Base-by-base conservation (phyloP, 2,797 vertebrate genomes). In the Notolepis coatsorum region DNA sequence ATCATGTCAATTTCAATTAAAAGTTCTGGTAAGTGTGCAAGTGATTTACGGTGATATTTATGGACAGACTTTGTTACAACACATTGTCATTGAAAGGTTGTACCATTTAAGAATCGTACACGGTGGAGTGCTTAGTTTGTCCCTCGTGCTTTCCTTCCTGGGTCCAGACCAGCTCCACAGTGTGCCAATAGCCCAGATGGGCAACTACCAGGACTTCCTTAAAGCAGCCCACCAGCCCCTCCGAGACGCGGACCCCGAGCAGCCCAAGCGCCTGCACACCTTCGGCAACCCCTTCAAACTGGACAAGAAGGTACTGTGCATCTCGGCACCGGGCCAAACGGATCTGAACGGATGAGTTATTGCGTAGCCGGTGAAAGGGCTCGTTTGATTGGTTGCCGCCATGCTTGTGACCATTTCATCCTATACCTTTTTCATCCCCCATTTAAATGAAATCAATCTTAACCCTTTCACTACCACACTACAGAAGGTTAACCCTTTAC, bases 221-320 rank as follows among this genome's bases (percentile, higher is more conserved):
- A 99, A 99, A 92, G 93, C 95, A 61, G 92, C 97, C 88, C 94
- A 94, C 54, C 94, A 97, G 48, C 96, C 97, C 2, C 95, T 99
- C 75, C 91, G 96, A 70, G 98, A 99, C 71, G 95, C 97, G 6
- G 98, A 99, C 85, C 96, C 97, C 0, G 98, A 99, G 75, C 97
- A 99, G 79, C 97, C 97, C 28, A 99, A 98, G 88, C 94, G 96
- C 45, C 90, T 97, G 75, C 97, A 99, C 84, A 98, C 96, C 0
- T 99, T 99, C 55, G 98, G 98, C 60, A 99, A 99, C 90, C 98
- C 97, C 9, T 99, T 99, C 88, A 99, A 99, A 86, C 94, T 99
- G 75, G 96, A 98, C 91, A 99, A 99, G 89, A 99, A 99, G 96
- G 98, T 96, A 84, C 54, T n/a, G 35, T 46, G 3, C 12, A 13